A percentile compares a stretch with the other conserved stretches of the same genome.
These are phyloP conservation scores for Diarsia dahlii DNA, from an alignment of 2,888 invertebrate species.

Conservation along the genomic window DNA sequence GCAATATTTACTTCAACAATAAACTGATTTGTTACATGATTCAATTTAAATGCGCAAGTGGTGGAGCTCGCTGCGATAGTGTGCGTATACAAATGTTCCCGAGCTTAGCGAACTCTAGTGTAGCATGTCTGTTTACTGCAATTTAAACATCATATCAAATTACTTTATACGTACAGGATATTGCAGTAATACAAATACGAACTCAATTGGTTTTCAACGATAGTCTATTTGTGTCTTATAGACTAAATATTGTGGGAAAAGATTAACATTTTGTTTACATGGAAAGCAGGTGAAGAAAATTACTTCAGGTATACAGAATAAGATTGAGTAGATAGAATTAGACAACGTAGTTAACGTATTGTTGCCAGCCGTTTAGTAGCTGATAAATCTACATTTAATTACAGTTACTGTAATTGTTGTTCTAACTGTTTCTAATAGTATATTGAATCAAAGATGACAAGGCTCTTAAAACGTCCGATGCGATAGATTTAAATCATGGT, in stretches of 20 bases:
- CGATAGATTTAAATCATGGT: constrained; percentile 58
- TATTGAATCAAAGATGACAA: constrained; percentile 50
- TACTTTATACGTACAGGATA: constrained; percentile 51
- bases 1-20: constrained; percentile 70
- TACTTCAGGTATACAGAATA: constrained; percentile 4
- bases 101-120: constrained; percentile 23
- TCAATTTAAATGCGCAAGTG: constrained; percentile 33
- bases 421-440: constrained; percentile 22
- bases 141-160: constrained; percentile 55
- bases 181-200: constrained; percentile 45
- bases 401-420: constrained; percentile 11
- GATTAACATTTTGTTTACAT: constrained; percentile 16
- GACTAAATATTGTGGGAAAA: constrained; percentile 41
- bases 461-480: constrained; percentile 45
- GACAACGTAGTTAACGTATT: background rate
- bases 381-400: constrained; percentile 40
- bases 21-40: constrained; percentile 56
- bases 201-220: constrained; percentile 25
- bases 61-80: constrained; percentile 10
- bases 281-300: background rate
- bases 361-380: background rate
- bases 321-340: constrained; percentile 6
- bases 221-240: constrained; percentile 38
- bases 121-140: constrained; percentile 36
- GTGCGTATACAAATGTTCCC: constrained; percentile 34